Percentiles rank a stretch among this genome's conserved stretches.
Evolutionary conservation across 2,113 vertebrate genomes (phyloP).

Genomic region (Ptychochromis oligacanthus): DNA sequence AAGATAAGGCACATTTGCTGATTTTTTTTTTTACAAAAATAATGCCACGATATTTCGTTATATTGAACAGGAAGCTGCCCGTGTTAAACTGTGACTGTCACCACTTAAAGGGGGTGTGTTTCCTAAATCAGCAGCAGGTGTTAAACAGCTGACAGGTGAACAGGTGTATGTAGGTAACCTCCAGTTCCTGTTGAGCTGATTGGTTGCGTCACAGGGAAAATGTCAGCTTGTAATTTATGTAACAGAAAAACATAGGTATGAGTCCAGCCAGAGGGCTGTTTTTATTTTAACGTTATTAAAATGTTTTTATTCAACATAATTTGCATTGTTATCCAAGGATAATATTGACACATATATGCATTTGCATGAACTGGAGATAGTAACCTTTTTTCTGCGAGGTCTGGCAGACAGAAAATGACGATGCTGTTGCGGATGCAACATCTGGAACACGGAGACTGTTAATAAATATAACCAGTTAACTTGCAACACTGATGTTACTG

Average conservation of each 20-base stretch:
- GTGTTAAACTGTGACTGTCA: no score
- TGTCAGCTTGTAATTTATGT: background rate
- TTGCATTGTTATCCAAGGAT: background rate
- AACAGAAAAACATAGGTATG: background rate
- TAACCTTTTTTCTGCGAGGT: background rate
- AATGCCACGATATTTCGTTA: no score
- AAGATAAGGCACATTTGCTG: no score
- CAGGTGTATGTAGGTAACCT: no score
- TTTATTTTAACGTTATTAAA: background rate
- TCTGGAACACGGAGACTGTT: background rate
- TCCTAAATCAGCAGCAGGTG: no score
- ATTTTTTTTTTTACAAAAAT: no score
- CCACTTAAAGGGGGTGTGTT: no score
- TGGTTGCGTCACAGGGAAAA: background rate
- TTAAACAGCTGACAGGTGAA: no score
- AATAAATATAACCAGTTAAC: background rate
- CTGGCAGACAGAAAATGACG: background rate
- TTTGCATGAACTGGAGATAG: background rate
- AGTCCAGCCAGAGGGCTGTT: background rate
- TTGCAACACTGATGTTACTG: no score
- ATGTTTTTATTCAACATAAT: background rate
- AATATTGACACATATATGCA: background rate
- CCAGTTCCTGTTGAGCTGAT: background rate
- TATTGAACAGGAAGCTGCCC: no score
- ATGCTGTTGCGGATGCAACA: background rate